Base-by-base conservation (phyloP, 2,113 vertebrate species). In the Thomomys bottae region DNA sequence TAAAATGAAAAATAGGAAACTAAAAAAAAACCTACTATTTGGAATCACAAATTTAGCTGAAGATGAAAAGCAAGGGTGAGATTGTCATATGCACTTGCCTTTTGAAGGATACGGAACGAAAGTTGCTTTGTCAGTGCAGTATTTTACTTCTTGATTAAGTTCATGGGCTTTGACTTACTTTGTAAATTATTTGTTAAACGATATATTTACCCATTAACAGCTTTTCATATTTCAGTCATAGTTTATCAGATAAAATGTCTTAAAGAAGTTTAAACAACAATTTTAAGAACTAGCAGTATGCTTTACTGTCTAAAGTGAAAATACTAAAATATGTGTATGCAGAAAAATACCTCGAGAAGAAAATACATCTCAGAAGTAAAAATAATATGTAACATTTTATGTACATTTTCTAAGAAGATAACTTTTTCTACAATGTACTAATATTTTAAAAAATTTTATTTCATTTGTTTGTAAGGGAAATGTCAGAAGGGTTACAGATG, bases 221-320 rank as follows among this genome's bases (percentile, higher is more conserved):
- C 15, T 64, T 84, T 75, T 61, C 30, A 70, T 45, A 89, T 79
- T 66, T 80, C 26, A 88, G 5, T 67, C 36, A 81, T 28, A 76
- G 23, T 63, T 79, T 64, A 64, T 14, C 30, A n/a, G 57, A 61
- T 63, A 70, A 75, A 45, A n/a, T 36, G 6, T 49, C 80, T 67
- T 34, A 77, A 72, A 81, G 15, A 64, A 5, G 5, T 64, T 79
- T 70, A 57, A 1, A 54, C 10, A 38, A 32, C 28, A 78, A 79
- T 42, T 66, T 80, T 32, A 89, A 61, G 42, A 92, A 78, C 42
- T 83, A 72, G 14, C 21, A 80, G 36, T 75, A 83, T 81, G 21
- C 26, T 87, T 83, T 26, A 45, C 66, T 64, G 73, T n/a, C 38
- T 79, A 34, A 85, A 76, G 20, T 15, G 28, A 89, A 89, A 90